These are phyloP conservation scores for Sussaba pulchella DNA, from an alignment of 2,888 invertebrate genomes.

Conservation along the genomic window DNA sequence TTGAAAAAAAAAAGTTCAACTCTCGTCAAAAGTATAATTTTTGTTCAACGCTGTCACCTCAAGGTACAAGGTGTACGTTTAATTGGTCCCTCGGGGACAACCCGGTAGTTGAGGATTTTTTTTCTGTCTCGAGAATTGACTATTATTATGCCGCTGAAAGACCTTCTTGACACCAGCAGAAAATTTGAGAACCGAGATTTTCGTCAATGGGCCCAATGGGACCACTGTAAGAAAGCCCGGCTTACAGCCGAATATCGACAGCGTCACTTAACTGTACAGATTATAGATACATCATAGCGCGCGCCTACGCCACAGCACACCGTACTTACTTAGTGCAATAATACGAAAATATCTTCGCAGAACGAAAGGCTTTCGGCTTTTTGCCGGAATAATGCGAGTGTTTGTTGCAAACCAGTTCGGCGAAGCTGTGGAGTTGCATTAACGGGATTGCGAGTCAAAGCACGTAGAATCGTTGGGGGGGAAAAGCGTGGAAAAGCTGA, in stretches of 20 bases:
- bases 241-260: conserved; percentile 22
- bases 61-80: too few species aligned
- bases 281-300: background rate
- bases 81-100: conserved; percentile 24
- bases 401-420: conserved; percentile 26
- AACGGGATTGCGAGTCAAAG: conserved; percentile 64
- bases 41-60: too few species aligned
- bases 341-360: conserved; percentile 21
- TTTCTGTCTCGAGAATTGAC: background rate
- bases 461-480: background rate
- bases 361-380: conserved; percentile 56
- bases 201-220: background rate
- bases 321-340: conserved; percentile 14
- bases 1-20: too few species aligned
- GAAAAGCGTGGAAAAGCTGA: conserved; percentile 1
- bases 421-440: conserved; percentile 51
- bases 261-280: background rate
- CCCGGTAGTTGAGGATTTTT: background rate
- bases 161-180: conserved; percentile 19
- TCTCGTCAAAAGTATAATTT: too few species aligned
- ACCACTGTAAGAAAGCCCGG: conserved; percentile 3
- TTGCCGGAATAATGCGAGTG: conserved; percentile 64
- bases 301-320: background rate
- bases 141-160: background rate
- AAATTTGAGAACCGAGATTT: background rate